Evolutionary conservation across 2,797 vertebrate species (phyloP).

Genomic region (Phalanger gymnotis): DNA sequence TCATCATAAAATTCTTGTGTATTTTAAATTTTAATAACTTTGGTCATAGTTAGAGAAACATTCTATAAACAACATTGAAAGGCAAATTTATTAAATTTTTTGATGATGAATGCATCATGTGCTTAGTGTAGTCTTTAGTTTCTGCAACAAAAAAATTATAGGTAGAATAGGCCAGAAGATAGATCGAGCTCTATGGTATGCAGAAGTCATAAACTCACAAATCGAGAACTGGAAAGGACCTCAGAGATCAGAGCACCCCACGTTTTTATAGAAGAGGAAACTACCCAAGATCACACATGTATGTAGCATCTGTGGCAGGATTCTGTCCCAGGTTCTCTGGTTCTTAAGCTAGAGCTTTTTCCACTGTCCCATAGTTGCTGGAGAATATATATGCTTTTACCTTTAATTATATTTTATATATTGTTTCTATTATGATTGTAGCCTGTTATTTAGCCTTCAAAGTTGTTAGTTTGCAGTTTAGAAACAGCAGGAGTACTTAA

Average conservation of each 20-base stretch:
- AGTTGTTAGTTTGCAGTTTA: conserved; percentile 18
- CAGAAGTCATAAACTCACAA: background rate
- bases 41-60: background rate
- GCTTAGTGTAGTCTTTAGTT: conserved; percentile 45
- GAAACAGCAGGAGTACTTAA: conserved; percentile 8
- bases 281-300: background rate
- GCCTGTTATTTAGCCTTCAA: conserved; percentile 35
- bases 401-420: conserved; percentile 28
- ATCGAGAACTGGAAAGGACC: background rate
- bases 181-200: conserved; percentile 1
- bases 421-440: background rate
- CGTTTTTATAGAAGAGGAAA: background rate
- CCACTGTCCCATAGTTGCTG: background rate
- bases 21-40: background rate
- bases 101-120: conserved; percentile 11
- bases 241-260: background rate
- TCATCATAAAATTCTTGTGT: background rate
- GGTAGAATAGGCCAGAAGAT: conserved; percentile 41
- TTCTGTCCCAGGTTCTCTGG: background rate
- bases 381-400: background rate
- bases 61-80: background rate
- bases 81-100: conserved; percentile 41
- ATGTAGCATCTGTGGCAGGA: no score
- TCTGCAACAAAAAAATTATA: conserved; percentile 51
- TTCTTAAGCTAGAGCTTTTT: background rate